A percentile compares a stretch with the other conserved stretches of the same genome.
These are phyloP conservation scores for Acrobasis repandana DNA, from an alignment of 2,888 invertebrate species.

Conservation along the genomic window DNA sequence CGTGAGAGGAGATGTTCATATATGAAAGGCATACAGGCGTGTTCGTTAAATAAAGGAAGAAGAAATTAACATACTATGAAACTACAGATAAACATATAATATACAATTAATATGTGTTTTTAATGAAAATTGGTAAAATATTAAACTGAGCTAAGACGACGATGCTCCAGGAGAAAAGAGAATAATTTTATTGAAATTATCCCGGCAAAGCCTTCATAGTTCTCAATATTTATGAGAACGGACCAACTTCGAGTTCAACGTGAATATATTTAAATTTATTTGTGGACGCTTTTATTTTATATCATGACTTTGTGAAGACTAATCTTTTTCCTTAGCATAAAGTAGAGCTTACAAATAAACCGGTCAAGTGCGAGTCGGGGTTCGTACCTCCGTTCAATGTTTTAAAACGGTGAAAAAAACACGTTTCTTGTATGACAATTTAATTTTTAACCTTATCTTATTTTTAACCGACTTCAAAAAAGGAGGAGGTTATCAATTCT, in stretches of 20 bases:
- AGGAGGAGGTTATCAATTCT: no score
- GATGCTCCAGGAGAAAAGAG: slow-evolving; percentile 20
- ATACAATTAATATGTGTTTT: not conserved
- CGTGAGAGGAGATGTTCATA: no score
- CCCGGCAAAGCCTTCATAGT: slow-evolving; percentile 36
- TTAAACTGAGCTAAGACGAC: slow-evolving; percentile 4
- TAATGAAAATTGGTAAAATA: not conserved
- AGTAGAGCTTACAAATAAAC: not conserved
- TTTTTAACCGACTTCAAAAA: no score
- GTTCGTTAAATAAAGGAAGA: no score
- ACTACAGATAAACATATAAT: no score
- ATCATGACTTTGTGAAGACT: slow-evolving; percentile 27
- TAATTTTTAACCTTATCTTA: no score
- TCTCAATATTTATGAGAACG: slow-evolving; percentile 50
- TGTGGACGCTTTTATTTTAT: not conserved
- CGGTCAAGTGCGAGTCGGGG: no score
- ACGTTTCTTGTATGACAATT: no score
- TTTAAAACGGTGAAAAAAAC: no score
- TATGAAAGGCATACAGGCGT: no score
- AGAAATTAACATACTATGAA: no score
- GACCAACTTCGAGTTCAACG: slow-evolving; percentile 32
- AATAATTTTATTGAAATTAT: slow-evolving; percentile 40
- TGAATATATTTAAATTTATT: slow-evolving; percentile 50
- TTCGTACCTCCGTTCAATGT: no score
- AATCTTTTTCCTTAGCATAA: not conserved